These are phyloP conservation scores for Heliconius sara DNA, from an alignment of 2,888 invertebrate species.

Conservation along the genomic window DNA sequence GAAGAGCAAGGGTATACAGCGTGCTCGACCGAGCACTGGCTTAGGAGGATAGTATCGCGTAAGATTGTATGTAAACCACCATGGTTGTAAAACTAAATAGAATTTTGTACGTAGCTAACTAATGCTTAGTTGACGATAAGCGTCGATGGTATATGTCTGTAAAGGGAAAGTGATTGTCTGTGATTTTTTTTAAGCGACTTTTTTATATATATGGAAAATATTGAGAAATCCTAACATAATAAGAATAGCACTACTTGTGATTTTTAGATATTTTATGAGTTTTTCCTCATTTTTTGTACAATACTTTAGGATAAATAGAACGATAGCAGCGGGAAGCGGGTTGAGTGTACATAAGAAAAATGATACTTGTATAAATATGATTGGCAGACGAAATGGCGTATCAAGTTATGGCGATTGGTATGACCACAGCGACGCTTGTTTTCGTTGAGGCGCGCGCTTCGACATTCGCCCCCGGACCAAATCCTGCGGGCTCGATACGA, in stretches of 20 bases:
- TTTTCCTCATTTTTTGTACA: slow-evolving; percentile 78
- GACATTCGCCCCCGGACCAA: slow-evolving; percentile 54
- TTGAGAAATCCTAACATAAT: slow-evolving; percentile 78
- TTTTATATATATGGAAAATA: slow-evolving; percentile 81
- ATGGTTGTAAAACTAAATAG: slow-evolving; percentile 84
- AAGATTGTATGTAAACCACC: slow-evolving; percentile 73
- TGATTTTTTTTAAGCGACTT: slow-evolving; percentile 85
- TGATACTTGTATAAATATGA: slow-evolving; percentile 53
- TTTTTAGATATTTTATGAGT: slow-evolving; percentile 81
- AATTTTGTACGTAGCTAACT: slow-evolving; percentile 81
- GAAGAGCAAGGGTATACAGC: slow-evolving; percentile 62
- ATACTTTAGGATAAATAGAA: slow-evolving; percentile 65
- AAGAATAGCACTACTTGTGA: slow-evolving; percentile 85
- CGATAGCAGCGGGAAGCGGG: slow-evolving; percentile 70
- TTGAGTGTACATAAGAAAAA: slow-evolving; percentile 74
- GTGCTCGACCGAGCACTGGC: slow-evolving; percentile 61
- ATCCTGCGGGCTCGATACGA: slow-evolving; percentile 64
- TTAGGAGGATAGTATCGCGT: slow-evolving; percentile 63
- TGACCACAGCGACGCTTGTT: slow-evolving; percentile 73
- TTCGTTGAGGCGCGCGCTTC: slow-evolving; percentile 63
- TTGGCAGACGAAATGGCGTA: slow-evolving; percentile 58
- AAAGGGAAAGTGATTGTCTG: slow-evolving; percentile 84
- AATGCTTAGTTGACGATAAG: slow-evolving; percentile 77
- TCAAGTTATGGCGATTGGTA: slow-evolving; percentile 70
- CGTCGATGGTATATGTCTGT: slow-evolving; percentile 83